phyloP scores from a whole-genome alignment of 2,113 vertebrate species.

The Murina feae region DNA sequence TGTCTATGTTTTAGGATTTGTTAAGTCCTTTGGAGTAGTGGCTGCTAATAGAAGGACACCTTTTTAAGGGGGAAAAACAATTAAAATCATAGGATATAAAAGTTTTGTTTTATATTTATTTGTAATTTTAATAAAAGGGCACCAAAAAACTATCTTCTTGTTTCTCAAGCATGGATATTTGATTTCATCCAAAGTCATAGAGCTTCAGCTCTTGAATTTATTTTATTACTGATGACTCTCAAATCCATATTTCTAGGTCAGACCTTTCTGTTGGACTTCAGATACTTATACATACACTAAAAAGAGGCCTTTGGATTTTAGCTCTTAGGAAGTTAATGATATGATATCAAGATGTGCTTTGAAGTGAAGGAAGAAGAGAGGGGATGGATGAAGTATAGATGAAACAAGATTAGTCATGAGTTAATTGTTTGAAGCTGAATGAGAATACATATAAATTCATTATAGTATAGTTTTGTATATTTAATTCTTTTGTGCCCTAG shows the following conservation, averaged over 20 bases:
- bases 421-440: conserved; percentile 17
- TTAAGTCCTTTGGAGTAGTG: conserved; percentile 30
- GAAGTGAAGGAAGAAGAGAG: conserved; percentile 20
- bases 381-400: not conserved
- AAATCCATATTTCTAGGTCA: conserved; percentile 3
- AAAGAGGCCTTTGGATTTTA: not conserved
- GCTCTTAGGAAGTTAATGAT: not conserved
- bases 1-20: conserved; percentile 12
- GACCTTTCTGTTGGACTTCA: not conserved
- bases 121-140: conserved; percentile 12
- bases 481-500: not conserved
- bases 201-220: not conserved
- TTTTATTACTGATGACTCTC: not conserved
- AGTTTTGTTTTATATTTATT: not conserved
- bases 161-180: conserved; percentile 7
- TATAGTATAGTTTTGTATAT: not conserved
- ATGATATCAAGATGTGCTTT: not conserved
- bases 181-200: not conserved
- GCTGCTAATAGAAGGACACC: not conserved
- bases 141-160: not conserved
- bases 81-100: not conserved
- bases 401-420: not conserved
- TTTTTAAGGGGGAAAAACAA: conserved; percentile 28
- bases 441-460: not conserved
- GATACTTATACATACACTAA: not conserved